Base-by-base conservation (phyloP, 2,113 vertebrate species). In the Clarias batrachus region DNA sequence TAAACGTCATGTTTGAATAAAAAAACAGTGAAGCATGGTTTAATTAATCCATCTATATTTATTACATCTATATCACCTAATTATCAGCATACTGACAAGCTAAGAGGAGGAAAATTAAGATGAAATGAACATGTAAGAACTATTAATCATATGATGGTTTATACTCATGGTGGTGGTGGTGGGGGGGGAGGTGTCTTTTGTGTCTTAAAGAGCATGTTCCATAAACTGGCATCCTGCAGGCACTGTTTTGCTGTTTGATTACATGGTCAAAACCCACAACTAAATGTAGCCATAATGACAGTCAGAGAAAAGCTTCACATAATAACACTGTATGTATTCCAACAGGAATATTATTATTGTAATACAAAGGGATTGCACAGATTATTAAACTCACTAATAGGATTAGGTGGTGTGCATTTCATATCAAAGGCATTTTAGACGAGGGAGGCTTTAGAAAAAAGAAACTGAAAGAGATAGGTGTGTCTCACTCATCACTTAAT, bases 201-300 rank as follows among this genome's bases (percentile, higher is more conserved):
- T 84, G 54, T 82, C 41, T 63, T 74, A 81, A 57, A 76, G 37
- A n/a, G 41, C 11, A 76, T 12, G 37, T 23, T 4, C 1, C 11
- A 77, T 41, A 79, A 71, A 62, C 62, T 90, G 60, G 56, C 79
- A 85, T 30, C 85, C 71, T 62, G 77, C 37, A 79, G 84, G 76
- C 59, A 65, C 66, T 63, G 77, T 33, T 60, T 77, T 57, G 63
- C 63, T 86, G 54, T 85, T 74, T 77, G 80, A n/a, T 70, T 54
- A 70, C 62, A 83, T 76, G 16, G 66, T 81, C 82, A 66, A 87
- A 88, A 83, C 27, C 83, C 68, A 70, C 81, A 48, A 89, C 83
- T 92, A 93, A 93, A 92, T 92, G 91, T 91, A 93, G 93, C 93
- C 92, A 91, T 91, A 30, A 60, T 63, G 57, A 83, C 82, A 71